These are phyloP conservation scores for Phalangium opilio DNA, from an alignment of 2,888 invertebrate genomes.

Conservation along the genomic window DNA sequence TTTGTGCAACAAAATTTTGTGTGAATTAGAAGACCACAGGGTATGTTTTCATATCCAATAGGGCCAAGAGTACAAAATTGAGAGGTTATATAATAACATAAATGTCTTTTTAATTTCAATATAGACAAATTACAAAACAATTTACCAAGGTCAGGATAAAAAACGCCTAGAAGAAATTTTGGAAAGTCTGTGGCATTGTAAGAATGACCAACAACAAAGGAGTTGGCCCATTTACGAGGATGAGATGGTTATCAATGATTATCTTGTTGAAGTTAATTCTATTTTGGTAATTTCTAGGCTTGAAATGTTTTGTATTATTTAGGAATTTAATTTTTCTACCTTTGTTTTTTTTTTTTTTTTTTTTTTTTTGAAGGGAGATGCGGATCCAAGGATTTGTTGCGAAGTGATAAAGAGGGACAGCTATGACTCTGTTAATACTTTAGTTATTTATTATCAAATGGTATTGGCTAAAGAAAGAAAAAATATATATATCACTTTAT, in stretches of 20 bases:
- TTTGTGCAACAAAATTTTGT: too few relatives aligned
- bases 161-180: background rate
- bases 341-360: too few relatives aligned
- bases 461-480: constrained; percentile 42
- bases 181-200: constrained; percentile 58
- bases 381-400: constrained; percentile 71
- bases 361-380: too few relatives aligned
- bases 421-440: constrained; percentile 62
- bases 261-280: constrained; percentile 40
- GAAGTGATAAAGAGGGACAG: constrained; percentile 68
- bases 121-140: too few relatives aligned
- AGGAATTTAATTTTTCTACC: background rate
- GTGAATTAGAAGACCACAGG: too few relatives aligned
- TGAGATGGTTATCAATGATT: constrained; percentile 69
- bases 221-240: constrained; percentile 93
- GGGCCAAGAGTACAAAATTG: too few relatives aligned
- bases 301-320: background rate
- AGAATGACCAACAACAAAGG: constrained; percentile 86
- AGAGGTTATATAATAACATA: too few relatives aligned
- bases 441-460: constrained; percentile 93
- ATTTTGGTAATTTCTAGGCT: constrained; percentile 30
- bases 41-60: too few relatives aligned
- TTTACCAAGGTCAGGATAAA: too few relatives aligned
- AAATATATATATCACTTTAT: too few relatives aligned
- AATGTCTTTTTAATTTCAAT: too few relatives aligned